Base-by-base conservation (phyloP, 2,797 vertebrate genomes). In the Karalla daura region DNA sequence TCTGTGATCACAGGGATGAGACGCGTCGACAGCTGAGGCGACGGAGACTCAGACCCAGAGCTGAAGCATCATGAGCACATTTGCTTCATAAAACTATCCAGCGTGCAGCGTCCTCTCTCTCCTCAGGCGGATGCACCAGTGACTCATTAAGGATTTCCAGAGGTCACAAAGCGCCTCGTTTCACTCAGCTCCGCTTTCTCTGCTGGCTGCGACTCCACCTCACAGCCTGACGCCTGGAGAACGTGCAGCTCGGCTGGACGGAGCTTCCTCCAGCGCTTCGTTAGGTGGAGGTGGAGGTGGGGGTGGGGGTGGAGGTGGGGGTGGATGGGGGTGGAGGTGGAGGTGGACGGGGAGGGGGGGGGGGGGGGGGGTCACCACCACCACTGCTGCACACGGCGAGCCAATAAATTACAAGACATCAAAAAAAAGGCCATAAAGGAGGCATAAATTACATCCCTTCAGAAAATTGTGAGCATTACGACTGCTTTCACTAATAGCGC, bases 351-450 rank as follows among this genome's bases (percentile, higher is more conserved):
- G n/a, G n/a, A n/a, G n/a, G n/a, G n/a, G n/a, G n/a, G n/a, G n/a
- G n/a, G n/a, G n/a, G n/a, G n/a, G 7, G 76, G 70, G 72, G 85
- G 78, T 87, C 82, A 88, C 80, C 78, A 53, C 79, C 62, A 80
- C 81, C 35, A 53, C 43, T 4, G 65, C 50, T 41, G 70, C 51
- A 51, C 80, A 76, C 63, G 52, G 70, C n/a, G 69, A 43, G 88
- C 85, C 90, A 91, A 89, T 93, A 93, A 92, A 93, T 92, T 89
- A 91, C 76, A 86, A 61, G 74, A 90, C 91, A 92, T 93, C 73
- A 92, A 91, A 89, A 85, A 85, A 30, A 30, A 30, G 10, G 28
- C 87, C 65, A 86, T 92, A 92, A 93, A 93, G 73, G 45, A 85
- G 81, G 82, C 88, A 92, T 91, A 90, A 93, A 93, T 94, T 90